A percentile compares a stretch with the other conserved stretches of the same genome.
phyloP scores from a whole-genome alignment of 2,797 vertebrate species.

The Acanthurus tractus region DNA sequence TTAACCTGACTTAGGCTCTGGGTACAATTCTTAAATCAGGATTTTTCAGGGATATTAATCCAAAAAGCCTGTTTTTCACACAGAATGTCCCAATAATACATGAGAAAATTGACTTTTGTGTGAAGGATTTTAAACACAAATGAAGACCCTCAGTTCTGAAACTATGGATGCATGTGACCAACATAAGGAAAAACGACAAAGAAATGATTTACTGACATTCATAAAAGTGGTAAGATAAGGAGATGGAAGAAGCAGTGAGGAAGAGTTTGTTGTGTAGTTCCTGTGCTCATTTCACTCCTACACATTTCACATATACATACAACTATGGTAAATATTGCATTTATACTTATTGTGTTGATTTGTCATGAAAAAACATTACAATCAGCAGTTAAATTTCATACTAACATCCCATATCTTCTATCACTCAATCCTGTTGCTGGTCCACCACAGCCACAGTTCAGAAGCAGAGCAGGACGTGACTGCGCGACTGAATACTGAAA shows the following conservation, averaged over 20 bases:
- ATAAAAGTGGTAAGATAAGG: not conserved
- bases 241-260: not conserved
- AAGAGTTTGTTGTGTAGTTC: no score
- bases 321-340: not conserved
- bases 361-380: not conserved
- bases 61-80: not conserved
- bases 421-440: not conserved
- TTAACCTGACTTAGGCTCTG: not conserved
- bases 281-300: not conserved
- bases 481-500: not conserved
- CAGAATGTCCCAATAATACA: not conserved
- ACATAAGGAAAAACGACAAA: not conserved
- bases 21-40: not conserved
- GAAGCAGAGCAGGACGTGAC: not conserved
- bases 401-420: not conserved
- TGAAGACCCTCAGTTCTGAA: not conserved
- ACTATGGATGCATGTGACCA: not conserved
- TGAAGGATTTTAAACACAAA: not conserved
- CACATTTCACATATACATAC: not conserved
- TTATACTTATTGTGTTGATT: not conserved
- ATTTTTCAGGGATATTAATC: not conserved
- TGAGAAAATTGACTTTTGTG: not conserved
- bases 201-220: not conserved
- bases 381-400: not conserved
- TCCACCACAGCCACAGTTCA: not conserved